Conservation (phyloP, 2,888 invertebrate genomes). For the Tetropium fuscum region DNA sequence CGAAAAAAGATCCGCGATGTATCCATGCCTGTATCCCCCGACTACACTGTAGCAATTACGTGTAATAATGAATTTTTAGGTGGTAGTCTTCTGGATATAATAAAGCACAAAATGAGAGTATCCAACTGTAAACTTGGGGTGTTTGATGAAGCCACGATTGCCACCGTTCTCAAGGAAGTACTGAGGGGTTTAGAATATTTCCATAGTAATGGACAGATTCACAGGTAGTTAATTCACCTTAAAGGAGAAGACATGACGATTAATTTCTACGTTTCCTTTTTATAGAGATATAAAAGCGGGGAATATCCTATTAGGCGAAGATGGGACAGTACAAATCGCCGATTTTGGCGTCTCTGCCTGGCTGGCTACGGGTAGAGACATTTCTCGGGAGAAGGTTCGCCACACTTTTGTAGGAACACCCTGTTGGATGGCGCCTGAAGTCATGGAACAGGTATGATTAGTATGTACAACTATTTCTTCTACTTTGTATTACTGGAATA, state of each 20-base stretch:
- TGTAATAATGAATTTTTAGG: too few species aligned
- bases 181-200: constrained; percentile 98
- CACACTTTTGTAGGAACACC: constrained; percentile 99
- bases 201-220: constrained; percentile 98
- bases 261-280: too few species aligned
- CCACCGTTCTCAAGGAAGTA: constrained; percentile 95
- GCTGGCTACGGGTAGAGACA: constrained; percentile 94
- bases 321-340: constrained; percentile 97
- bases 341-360: constrained; percentile 99
- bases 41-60: too few species aligned
- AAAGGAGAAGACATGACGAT: too few species aligned
- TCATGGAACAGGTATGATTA: constrained; percentile 90
- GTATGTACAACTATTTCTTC: constrained; percentile 11
- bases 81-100: constrained; percentile 88
- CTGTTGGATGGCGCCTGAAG: constrained; percentile 99
- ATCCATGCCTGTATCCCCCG: too few species aligned
- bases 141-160: constrained; percentile 97
- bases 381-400: constrained; percentile 93
- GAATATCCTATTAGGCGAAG: constrained; percentile 96
- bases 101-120: constrained; percentile 95
- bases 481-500: neutral
- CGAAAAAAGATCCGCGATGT: too few species aligned
- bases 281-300: constrained; percentile 98
- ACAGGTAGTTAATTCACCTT: constrained; percentile 74
- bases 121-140: constrained; percentile 94